Conservation (phyloP, 2,888 invertebrate species). For the Shargacucullia verbasci region DNA sequence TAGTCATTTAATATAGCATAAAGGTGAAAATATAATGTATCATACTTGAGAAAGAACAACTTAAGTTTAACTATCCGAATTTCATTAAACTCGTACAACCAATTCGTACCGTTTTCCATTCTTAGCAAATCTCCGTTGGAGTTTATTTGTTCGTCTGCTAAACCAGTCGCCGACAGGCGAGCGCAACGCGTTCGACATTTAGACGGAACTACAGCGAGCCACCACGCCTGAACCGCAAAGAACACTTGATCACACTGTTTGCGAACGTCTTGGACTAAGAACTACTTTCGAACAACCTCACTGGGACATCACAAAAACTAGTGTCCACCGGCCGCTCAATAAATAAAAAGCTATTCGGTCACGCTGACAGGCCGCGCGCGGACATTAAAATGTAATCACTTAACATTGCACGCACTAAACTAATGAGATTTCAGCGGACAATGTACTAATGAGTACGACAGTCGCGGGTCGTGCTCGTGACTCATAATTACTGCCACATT, state of each 20-base stretch:
- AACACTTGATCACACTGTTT: slow-evolving; percentile 69
- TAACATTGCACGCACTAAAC: slow-evolving; percentile 84
- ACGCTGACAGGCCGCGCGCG: slow-evolving; percentile 70
- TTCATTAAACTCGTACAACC: slow-evolving; percentile 20
- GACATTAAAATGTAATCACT: slow-evolving; percentile 86
- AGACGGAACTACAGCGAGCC: slow-evolving; percentile 62
- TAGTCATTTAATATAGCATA: not conserved
- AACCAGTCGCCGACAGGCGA: slow-evolving; percentile 83
- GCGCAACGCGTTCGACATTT: slow-evolving; percentile 80
- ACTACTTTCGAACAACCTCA: slow-evolving; percentile 76
- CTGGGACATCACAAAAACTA: slow-evolving; percentile 68
- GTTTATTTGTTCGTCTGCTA: slow-evolving; percentile 78
- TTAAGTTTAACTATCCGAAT: not conserved
- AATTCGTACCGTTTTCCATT: slow-evolving; percentile 84
- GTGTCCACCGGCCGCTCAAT: slow-evolving; percentile 65
- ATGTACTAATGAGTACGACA: slow-evolving; percentile 82
- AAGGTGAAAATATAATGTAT: not conserved
- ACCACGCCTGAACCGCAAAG: slow-evolving; percentile 64
- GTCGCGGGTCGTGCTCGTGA: slow-evolving; percentile 77
- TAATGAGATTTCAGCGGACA: slow-evolving; percentile 86
- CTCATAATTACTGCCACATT: slow-evolving; percentile 81
- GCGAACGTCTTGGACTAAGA: slow-evolving; percentile 62
- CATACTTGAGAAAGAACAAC: no score
- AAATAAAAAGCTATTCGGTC: slow-evolving; percentile 76
- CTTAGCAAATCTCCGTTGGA: slow-evolving; percentile 78